Conservation (phyloP, 2,888 invertebrate species). For the Scaptomyza caliginosa region DNA sequence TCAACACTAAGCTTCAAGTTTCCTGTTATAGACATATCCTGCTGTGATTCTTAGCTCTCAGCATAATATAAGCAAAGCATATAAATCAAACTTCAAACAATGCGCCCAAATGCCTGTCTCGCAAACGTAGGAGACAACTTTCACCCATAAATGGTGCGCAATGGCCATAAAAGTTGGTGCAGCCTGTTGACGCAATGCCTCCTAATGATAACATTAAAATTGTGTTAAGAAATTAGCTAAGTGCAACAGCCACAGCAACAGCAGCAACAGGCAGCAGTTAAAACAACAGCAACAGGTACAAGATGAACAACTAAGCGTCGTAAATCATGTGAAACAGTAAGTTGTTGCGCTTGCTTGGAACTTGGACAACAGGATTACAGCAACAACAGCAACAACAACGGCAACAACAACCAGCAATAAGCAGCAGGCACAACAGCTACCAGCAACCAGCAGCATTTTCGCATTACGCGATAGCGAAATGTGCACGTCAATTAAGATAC, state of each 20-base stretch:
- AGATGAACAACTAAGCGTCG: slow-evolving; percentile 52
- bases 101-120: slow-evolving; percentile 42
- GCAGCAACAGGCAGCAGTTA: slow-evolving; percentile 2
- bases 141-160: slow-evolving; percentile 71
- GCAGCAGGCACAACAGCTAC: slow-evolving; percentile 16
- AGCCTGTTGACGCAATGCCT: slow-evolving; percentile 65
- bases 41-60: slow-evolving; percentile 41
- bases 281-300: slow-evolving; percentile 22
- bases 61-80: slow-evolving; percentile 25
- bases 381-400: slow-evolving; percentile 9
- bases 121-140: slow-evolving; percentile 46
- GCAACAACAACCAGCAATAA: slow-evolving; percentile 41
- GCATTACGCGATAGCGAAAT: slow-evolving; percentile 79
- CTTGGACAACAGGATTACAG: slow-evolving; percentile 27
- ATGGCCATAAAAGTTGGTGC: slow-evolving; percentile 52
- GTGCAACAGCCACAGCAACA: slow-evolving; percentile 35
- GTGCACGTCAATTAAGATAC: slow-evolving; percentile 80
- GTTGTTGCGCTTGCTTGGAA: slow-evolving; percentile 43
- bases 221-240: slow-evolving; percentile 78
- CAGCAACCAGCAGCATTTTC: slow-evolving; percentile 67
- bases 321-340: slow-evolving; percentile 66
- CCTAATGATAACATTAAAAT: slow-evolving; percentile 77
- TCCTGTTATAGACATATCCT: slow-evolving; percentile 26
- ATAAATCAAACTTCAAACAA: slow-evolving; percentile 73
- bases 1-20: slow-evolving; percentile 36